Percentiles rank a stretch among this genome's conserved stretches.
Conservation (phyloP, 2,888 invertebrate genomes). For the Xestia c-nigrum region DNA sequence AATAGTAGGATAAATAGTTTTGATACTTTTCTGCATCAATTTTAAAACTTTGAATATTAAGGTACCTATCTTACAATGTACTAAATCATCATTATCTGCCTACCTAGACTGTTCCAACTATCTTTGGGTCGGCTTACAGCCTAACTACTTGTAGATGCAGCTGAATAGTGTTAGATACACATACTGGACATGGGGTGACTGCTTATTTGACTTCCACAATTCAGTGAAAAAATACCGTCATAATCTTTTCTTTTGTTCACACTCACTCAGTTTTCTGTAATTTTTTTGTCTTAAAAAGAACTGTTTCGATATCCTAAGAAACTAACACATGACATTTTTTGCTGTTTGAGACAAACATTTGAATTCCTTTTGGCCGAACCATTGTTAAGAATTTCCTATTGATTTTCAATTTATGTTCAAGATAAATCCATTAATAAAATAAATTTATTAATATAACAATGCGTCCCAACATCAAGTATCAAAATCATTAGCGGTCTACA, state of each 20-base stretch:
- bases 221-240: not conserved
- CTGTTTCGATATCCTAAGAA: not conserved
- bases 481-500: constrained; percentile 64
- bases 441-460: not conserved
- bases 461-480: constrained; percentile 70
- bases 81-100: not conserved
- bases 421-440: not conserved
- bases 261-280: not conserved
- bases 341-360: not conserved
- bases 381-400: not conserved
- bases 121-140: not conserved
- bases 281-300: not conserved
- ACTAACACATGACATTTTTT: not conserved
- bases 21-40: constrained; percentile 71
- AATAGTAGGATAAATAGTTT: constrained; percentile 54
- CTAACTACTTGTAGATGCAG: not conserved
- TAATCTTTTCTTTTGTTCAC: too few relatives aligned
- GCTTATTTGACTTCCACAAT: not conserved
- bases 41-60: not conserved
- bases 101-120: not conserved
- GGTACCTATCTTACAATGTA: not conserved
- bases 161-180: too few relatives aligned
- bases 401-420: not conserved
- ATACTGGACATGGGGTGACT: not conserved
- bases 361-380: not conserved